These are phyloP conservation scores for Sebastes iracundus DNA, from an alignment of 2,797 vertebrate species.

Conservation along the genomic window DNA sequence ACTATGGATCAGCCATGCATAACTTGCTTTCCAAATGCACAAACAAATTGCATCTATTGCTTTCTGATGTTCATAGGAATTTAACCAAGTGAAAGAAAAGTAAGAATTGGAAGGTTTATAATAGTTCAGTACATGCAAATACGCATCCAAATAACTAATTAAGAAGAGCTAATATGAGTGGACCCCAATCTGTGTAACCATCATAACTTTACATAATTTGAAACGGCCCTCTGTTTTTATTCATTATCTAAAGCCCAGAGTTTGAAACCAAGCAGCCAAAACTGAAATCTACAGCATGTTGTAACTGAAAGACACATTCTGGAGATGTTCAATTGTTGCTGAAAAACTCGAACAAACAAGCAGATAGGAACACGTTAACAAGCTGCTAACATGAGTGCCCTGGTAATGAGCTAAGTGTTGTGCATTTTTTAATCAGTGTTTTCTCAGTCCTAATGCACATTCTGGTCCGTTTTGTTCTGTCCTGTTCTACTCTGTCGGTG, in stretches of 20 bases:
- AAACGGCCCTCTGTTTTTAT: neutral
- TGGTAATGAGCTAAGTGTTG: slow-evolving; percentile 66
- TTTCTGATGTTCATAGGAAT: neutral
- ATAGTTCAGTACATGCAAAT: neutral
- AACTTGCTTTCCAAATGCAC: neutral
- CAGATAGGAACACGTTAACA: slow-evolving; percentile 52
- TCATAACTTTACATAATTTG: slow-evolving; percentile 12
- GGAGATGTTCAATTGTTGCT: slow-evolving; percentile 31
- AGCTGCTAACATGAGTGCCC: slow-evolving; percentile 61
- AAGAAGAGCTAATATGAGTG: neutral
- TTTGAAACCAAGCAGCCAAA: slow-evolving; percentile 10
- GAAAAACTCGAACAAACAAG: slow-evolving; percentile 38
- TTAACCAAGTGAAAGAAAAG: neutral
- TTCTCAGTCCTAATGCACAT: slow-evolving; percentile 60
- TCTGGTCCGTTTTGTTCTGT: slow-evolving; percentile 65
- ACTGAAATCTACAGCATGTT: slow-evolving; percentile 23
- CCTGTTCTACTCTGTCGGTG: slow-evolving; percentile 75
- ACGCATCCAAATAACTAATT: neutral
- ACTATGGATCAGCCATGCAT: neutral
- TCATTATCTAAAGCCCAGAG: neutral
- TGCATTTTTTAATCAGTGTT: slow-evolving; percentile 64
- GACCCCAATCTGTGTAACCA: neutral
- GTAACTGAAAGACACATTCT: slow-evolving; percentile 1
- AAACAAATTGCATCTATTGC: neutral
- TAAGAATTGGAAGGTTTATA: neutral